Evolutionary conservation across 2,113 vertebrate species (phyloP), one percentile per base, ranked within the genome.

Genomic region (Brachyistius frenatus): DNA sequence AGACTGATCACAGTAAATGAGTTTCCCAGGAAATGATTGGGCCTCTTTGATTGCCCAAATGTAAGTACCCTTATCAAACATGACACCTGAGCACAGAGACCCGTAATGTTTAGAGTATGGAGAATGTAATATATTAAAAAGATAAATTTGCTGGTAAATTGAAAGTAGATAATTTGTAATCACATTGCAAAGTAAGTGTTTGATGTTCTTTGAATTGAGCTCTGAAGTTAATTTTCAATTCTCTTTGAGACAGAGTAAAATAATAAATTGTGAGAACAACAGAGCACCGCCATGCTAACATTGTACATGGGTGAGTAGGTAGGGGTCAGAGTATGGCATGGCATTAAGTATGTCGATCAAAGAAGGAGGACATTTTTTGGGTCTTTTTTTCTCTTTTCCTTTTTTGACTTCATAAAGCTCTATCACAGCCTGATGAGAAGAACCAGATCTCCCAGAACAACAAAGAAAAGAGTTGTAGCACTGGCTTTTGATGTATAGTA

Each of bases 1-100:
- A 84, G 83, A 84, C 54, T 61, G 77, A 91, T 82, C 82, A 86
- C 77, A 73, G 70, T 53, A 89, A 85, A 91, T 84, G 23, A 83
- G 76, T 88, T 86, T 87, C 64, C 39, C 50, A 52, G 53, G 63
- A 81, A 83, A 78, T 83, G 36, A 84, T 71, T 69, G 66, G 63
- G 55, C 47, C 49, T 63, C 50, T 79, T 84, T 81, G 68, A 87
- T 67, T 70, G 41, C 56, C 49, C 64, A 78, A 80, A 84, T 74
- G 60, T 64, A 68, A 76, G 37, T 57, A 50, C 39, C 13, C 64
- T 76, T 70, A 66, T 88, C 69, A 56, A 57, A 66, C 44, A 57
- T 83, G 85, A 73, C 73, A 86, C 84, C 53, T 66, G 44, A 67
- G 68, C 72, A 57, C 70, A 69, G 58, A 65, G 50, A 44, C 33